Conservation (phyloP, 2,888 invertebrate species). For the Apamea anceps region DNA sequence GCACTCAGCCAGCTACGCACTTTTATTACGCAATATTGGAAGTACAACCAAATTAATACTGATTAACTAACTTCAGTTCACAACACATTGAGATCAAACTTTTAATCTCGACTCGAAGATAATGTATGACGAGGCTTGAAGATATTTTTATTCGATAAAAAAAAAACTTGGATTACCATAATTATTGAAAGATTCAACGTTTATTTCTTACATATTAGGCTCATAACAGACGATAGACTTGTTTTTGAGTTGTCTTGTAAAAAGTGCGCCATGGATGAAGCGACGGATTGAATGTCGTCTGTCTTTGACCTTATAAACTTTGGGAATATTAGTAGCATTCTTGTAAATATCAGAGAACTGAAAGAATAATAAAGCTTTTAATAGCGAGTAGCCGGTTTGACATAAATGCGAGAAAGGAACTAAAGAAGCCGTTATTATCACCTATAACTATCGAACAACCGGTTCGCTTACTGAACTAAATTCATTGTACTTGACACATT, state of each 20-base stretch:
- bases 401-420: slow-evolving; percentile 85
- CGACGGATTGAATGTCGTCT: not conserved
- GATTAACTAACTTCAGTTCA: slow-evolving; percentile 42
- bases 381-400: slow-evolving; percentile 61
- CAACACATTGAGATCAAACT: slow-evolving; percentile 47
- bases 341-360: not conserved
- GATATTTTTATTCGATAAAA: not conserved
- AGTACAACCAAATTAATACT: slow-evolving; percentile 61
- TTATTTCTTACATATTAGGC: not conserved
- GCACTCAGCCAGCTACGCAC: slow-evolving; percentile 59
- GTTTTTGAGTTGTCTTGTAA: not conserved
- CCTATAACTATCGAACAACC: slow-evolving; percentile 75
- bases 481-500: slow-evolving; percentile 79
- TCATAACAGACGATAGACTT: slow-evolving; percentile 2
- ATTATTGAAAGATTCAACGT: not conserved
- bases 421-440: slow-evolving; percentile 69
- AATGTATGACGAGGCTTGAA: slow-evolving; percentile 9
- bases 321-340: not conserved
- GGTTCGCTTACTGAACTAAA: slow-evolving; percentile 72
- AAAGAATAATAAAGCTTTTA: slow-evolving; percentile 22
- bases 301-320: not conserved
- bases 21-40: slow-evolving; percentile 32
- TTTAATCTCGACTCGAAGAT: slow-evolving; percentile 20
- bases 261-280: not conserved
- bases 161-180: not conserved